phyloP scores from a whole-genome alignment of 1,140 invertebrate genomes.

The Zaprionus nigranus region DNA sequence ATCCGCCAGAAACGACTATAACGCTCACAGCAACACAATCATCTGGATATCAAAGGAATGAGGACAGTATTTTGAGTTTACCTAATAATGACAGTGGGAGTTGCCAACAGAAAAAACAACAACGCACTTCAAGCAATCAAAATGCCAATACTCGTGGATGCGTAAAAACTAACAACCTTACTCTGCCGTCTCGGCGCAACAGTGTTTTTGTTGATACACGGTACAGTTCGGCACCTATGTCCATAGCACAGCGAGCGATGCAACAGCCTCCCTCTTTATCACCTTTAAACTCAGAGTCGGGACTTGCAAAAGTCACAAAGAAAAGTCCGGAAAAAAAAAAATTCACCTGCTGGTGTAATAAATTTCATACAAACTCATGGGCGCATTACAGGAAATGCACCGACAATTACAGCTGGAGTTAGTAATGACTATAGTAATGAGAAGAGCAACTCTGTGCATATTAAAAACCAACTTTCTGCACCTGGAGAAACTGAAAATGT shows the following conservation, averaged over 20 bases:
- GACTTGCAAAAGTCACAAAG: slow-evolving; percentile 25
- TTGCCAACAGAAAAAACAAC: slow-evolving; percentile 20
- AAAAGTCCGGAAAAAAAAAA: slow-evolving; percentile 41
- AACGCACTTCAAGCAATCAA: background rate
- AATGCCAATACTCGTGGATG: slow-evolving; percentile 3
- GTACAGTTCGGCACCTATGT: slow-evolving; percentile 65
- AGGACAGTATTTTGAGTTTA: slow-evolving; percentile 36
- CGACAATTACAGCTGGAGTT: slow-evolving; percentile 11
- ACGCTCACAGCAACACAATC: slow-evolving; percentile 5
- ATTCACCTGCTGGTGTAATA: slow-evolving; percentile 66
- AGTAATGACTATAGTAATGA: slow-evolving; percentile 4
- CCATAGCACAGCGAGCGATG: slow-evolving; percentile 70
- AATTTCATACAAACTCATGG: slow-evolving; percentile 74
- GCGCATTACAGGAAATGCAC: slow-evolving; percentile 58
- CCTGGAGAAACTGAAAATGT: background rate
- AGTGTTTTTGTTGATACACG: slow-evolving; percentile 64
- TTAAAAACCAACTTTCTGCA: background rate
- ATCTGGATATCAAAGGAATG: background rate
- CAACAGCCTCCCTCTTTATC: slow-evolving; percentile 54
- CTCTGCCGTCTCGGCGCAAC: slow-evolving; percentile 44
- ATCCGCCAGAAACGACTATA: slow-evolving; percentile 41
- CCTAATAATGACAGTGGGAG: slow-evolving; percentile 22
- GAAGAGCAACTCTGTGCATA: background rate
- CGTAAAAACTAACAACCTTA: slow-evolving; percentile 24
- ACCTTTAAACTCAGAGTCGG: slow-evolving; percentile 37